These are phyloP conservation scores for Parauchenoglanis ngamensis DNA, from an alignment of 2,797 vertebrate species.

Conservation along the genomic window DNA sequence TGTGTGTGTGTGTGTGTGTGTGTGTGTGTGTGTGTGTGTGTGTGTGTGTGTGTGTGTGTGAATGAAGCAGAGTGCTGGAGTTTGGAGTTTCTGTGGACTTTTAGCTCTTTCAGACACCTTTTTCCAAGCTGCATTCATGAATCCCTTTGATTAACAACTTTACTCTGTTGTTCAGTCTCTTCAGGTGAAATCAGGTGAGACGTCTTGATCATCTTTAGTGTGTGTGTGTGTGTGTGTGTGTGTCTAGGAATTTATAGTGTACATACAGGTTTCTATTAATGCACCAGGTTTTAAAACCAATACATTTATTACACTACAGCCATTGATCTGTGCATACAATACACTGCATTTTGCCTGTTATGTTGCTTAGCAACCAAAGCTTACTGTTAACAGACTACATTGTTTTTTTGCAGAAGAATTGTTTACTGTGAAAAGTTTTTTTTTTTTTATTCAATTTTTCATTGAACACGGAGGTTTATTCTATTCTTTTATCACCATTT, in stretches of 20 bases:
- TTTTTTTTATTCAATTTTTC: too few relatives aligned
- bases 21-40: conserved; percentile 31
- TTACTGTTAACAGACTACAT: neutral
- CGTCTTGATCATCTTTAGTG: neutral
- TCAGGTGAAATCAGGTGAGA: conserved; percentile 51
- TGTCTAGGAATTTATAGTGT: too few relatives aligned
- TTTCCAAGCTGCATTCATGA: conserved; percentile 43
- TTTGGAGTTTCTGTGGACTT: conserved; percentile 21
- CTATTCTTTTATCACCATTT: neutral
- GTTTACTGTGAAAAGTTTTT: neutral
- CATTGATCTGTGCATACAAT: neutral
- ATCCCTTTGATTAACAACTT: conserved; percentile 45
- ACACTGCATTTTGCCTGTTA: neutral
- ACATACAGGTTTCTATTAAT: neutral
- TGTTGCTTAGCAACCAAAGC: neutral
- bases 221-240: neutral
- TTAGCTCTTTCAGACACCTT: conserved; percentile 6
- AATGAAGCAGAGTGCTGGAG: conserved; percentile 31
- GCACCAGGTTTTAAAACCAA: neutral
- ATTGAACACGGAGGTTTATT: neutral
- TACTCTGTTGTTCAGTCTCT: conserved; percentile 18
- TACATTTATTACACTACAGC: neutral
- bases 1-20: neutral
- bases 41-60: conserved; percentile 35
- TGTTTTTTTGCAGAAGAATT: neutral